Base-by-base conservation (phyloP, 2,113 vertebrate genomes). In the Stegostoma tigrinum region DNA sequence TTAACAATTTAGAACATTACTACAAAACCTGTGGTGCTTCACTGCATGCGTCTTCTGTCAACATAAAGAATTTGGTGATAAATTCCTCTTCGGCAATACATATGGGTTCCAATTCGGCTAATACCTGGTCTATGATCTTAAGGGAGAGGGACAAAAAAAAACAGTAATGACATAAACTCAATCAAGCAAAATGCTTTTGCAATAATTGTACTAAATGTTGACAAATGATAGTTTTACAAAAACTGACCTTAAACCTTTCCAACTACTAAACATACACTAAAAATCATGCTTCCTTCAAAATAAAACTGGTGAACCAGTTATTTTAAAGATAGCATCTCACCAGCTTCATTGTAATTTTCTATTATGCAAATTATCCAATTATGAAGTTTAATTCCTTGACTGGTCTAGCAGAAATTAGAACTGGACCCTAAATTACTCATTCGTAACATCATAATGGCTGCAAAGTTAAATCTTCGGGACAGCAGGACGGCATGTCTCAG, bases 21-120 rank as follows among this genome's bases (percentile, higher is more conserved):
- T 72, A 45, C 66, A 94, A 45, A 68, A 94, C 94, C 94, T 95
- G 94, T 70, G 45, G 67, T 95, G 94, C 30, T 95, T 95, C 94
- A 95, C 96, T 95, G 95, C 42, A 0, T 12, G 95, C 0, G 0
- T 38, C 68, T 0, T 2, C 87, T 27, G 27, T 78, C 14, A 97
- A 95, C 5, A 94, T 96, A 96, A 97, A 97, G 96, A 97, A 96
- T 12, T 96, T 95, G 85, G 96, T 91, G 12, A 97, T 61, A 96
- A 97, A 97, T 21, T 90, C 72, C 95, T 97, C 97, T 95, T 97
- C 97, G 0, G 0, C 0, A 0, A 85, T 68, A 91, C 97, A 97
- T 0, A 97, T 95, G 21, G 96, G 95, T 48, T 95, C 96, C 66
- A 97, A 89, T 95, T 96, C 96, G 0, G 64, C 55, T 96, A 97